A percentile compares a stretch with the other conserved stretches of the same genome.
Conservation (phyloP, 2,888 invertebrate species). For the Andrena bucephala region DNA sequence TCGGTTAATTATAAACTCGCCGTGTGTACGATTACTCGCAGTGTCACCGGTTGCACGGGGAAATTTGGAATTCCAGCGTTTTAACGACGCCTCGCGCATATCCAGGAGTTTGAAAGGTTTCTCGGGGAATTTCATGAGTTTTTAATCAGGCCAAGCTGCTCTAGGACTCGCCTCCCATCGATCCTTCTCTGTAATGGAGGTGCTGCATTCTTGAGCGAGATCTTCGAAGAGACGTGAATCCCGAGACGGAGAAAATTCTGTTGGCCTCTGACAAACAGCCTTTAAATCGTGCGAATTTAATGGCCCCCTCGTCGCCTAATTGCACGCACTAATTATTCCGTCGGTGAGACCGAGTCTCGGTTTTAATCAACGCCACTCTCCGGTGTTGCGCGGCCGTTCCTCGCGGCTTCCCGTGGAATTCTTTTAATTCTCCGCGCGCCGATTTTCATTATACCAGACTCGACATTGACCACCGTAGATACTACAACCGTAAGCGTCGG, state of each 20-base stretch:
- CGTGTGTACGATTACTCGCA: background rate
- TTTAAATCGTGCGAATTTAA: constrained; percentile 47
- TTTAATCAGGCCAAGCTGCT: constrained; percentile 44
- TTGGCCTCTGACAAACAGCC: constrained; percentile 39
- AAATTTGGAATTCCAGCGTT: background rate
- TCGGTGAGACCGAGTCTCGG: background rate
- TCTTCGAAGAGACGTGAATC: constrained; percentile 42
- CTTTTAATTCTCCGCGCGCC: background rate
- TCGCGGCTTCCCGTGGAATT: background rate
- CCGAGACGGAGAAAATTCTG: constrained; percentile 36
- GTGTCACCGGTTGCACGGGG: too few relatives aligned
- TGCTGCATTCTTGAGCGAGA: constrained; percentile 32
- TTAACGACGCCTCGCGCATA: background rate
- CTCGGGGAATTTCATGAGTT: constrained; percentile 34
- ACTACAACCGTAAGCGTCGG: background rate
- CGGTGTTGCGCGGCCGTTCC: background rate
- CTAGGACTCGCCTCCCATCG: constrained; percentile 30
- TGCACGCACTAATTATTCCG: constrained; percentile 48
- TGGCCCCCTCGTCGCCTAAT: constrained; percentile 23
- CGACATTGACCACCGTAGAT: constrained; percentile 12
- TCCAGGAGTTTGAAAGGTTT: background rate
- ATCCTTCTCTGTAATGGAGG: constrained; percentile 37
- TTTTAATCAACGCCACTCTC: constrained; percentile 21
- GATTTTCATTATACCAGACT: background rate
- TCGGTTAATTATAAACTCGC: background rate